phyloP scores from a whole-genome alignment of 2,113 vertebrate genomes.

The Stigmatopora nigra region DNA sequence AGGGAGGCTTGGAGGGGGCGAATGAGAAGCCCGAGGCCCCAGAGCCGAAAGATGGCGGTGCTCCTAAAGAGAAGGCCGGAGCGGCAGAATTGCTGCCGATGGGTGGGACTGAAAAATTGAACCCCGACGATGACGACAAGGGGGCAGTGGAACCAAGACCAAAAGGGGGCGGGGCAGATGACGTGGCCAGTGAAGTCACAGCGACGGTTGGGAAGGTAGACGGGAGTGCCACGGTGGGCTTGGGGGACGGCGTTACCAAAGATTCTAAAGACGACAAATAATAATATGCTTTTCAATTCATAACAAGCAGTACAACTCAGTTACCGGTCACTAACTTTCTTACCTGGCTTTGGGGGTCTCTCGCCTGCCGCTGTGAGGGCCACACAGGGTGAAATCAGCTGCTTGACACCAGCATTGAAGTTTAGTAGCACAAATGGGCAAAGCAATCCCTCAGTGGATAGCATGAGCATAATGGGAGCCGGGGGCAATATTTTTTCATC shows the following conservation, averaged over 20 bases:
- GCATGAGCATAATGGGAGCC: conserved; percentile 81
- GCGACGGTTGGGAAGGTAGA: conserved; percentile 27
- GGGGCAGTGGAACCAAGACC: conserved; percentile 26
- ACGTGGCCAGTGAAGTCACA: conserved; percentile 14
- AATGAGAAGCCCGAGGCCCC: conserved; percentile 40
- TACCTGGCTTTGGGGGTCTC: conserved; percentile 75
- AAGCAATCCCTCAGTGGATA: conserved; percentile 90
- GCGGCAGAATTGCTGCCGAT: conserved; percentile 31
- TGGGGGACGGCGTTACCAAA: conserved; percentile 29
- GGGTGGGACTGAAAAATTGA: conserved; percentile 60
- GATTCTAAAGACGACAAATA: conserved; percentile 39
- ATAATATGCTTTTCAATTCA: neutral
- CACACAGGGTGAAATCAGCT: conserved; percentile 62
- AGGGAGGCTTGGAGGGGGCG: conserved; percentile 40
- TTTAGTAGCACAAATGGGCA: conserved; percentile 93
- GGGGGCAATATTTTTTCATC: conserved; percentile 84
- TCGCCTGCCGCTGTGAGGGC: conserved; percentile 73
- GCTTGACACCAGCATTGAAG: conserved; percentile 75
- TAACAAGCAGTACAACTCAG: neutral
- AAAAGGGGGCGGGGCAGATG: conserved; percentile 33
- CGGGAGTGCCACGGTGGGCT: conserved; percentile 25
- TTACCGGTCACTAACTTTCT: conserved; percentile 1
- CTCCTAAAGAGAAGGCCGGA: conserved; percentile 64
- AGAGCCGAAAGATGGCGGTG: conserved; percentile 53
- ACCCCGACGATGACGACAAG: conserved; percentile 37